Conservation (phyloP, 2,797 vertebrate genomes). For the Arrhamphus sclerolepis region DNA sequence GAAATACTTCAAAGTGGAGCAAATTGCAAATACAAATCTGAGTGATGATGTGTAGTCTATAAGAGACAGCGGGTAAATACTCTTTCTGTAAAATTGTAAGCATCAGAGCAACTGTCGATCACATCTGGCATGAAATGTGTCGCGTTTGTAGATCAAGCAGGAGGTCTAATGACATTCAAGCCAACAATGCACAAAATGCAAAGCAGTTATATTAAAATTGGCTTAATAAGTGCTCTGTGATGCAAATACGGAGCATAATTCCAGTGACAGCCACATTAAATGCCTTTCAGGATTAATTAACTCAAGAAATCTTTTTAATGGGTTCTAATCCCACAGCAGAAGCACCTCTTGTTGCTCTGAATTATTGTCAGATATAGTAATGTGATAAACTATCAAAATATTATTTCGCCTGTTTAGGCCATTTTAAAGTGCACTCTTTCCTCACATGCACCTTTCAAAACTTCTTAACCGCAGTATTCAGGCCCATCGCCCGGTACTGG, state of each 20-base stretch:
- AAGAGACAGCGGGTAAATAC: too few relatives aligned
- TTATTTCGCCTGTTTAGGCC: conserved; percentile 45
- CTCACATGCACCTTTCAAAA: conserved; percentile 49
- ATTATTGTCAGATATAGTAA: conserved; percentile 56
- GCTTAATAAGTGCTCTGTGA: conserved; percentile 30
- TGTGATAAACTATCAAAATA: conserved; percentile 54
- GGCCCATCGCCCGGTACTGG: conserved; percentile 73
- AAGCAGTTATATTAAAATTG: conserved; percentile 20
- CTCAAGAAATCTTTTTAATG: conserved; percentile 54
- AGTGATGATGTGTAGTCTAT: conserved; percentile 10
- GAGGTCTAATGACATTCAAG: conserved; percentile 14
- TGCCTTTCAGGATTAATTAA: conserved; percentile 65
- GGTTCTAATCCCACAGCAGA: conserved; percentile 41
- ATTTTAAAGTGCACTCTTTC: conserved; percentile 19
- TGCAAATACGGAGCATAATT: conserved; percentile 41
- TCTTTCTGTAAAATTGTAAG: too few relatives aligned
- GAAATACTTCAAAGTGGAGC: conserved; percentile 28
- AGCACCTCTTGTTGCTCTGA: conserved; percentile 50
- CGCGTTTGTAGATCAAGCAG: conserved; percentile 15
- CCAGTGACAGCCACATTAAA: conserved; percentile 52
- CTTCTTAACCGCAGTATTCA: conserved; percentile 67
- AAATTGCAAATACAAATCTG: conserved; percentile 32
- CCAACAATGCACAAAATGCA: conserved; percentile 16
- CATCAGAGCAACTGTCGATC: neutral
- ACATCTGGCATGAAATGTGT: conserved; percentile 21